Base-by-base conservation (phyloP, 1,140 invertebrate genomes). In the Onthophagus taurus region DNA sequence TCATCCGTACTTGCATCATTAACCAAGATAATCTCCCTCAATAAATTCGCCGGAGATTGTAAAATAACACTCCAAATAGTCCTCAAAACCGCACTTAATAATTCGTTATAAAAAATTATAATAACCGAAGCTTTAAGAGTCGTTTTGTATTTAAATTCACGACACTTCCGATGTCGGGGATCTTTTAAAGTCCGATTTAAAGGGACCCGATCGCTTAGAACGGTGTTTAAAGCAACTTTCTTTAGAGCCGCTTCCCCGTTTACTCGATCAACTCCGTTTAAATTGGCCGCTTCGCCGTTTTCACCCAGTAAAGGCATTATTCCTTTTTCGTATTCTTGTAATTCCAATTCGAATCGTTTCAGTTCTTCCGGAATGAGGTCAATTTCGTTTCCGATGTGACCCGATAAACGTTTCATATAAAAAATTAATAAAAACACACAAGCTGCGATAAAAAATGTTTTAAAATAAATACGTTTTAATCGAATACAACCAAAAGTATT, bases 81-180 rank as follows among this genome's bases (percentile, higher is more conserved):
- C 14, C 90, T 60, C 17, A 94, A 56, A 29, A 95, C 72, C 17
- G 88, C 80, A 4, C 86, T 85, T 64, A 83, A 84, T 3, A 89
- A 82, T 69, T 95, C 91, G 63, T 95, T 90, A 58, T 81, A 87
- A 68, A 90, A 94, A 52, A 92, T 88, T 33, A 94, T 79, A 21
- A 94, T 73, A 9, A 94, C 77, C 49, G 71, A 76, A 3, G 75
- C 66, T 19, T 75, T 75, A n/a, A 80, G 57, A 45, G 64, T 66
- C 9, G 66, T 58, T 58, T 70, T 63, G 52, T 80, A 82, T 7
- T 47, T 53, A 14, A 77, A 57, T 13, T 57, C 49, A 51, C 67
- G 66, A 56, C 78, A 81, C 54, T 53, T 51, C 24, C 45, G 50
- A 47, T 62, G 57, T 33, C 60, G 52, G 30, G 54, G 58, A 42